Base-by-base conservation (phyloP, 1,140 invertebrate genomes). In the Pseudachorutes palmiensis region DNA sequence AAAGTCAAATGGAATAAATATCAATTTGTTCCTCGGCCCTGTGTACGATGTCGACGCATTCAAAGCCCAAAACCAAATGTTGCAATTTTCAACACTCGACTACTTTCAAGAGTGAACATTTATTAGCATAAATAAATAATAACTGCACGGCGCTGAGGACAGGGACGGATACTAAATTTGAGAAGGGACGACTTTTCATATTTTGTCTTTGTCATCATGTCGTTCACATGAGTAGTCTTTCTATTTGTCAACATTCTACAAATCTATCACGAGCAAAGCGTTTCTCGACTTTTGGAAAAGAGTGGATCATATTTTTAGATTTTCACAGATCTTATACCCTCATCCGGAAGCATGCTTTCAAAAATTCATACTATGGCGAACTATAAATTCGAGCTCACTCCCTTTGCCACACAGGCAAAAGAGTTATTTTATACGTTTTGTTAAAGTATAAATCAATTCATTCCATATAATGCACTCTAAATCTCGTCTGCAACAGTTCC, bases 1-100 rank as follows among this genome's bases (percentile, higher is more conserved):
- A 55, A 55, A 19, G 51, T 55, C 51, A 26, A 55, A 55, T 55
- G 51, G 51, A 55, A 55, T 55, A 55, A 55, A 55, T 55, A 55
- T 55, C 51, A 55, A 55, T 55, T 55, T 55, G 51, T 55, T 55
- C 51, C 51, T 14, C 5, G 5, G 36, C 36, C 36, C 19, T 9
- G 9, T 45, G 36, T 12, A 45, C 36, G 36, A 45, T 45, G 36
- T 45, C 19, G 36, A 45, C 9, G 12, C 12, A 19, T 55, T 14
- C 51, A 41, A 5, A 5, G 36, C 5, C 5, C 19, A 5, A 41
- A 55, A 55, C 51, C 51, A 55, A 55, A 55, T 55, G 51, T 22
- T 55, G 5, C 14, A 55, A 55, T 55, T 55, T 55, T 55, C 14
- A 55, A 55, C 12, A 55, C 14, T 26, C 24, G 51, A 55, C 3